These are phyloP conservation scores for Acronicta aceris DNA, from an alignment of 2,888 invertebrate species.

Conservation along the genomic window DNA sequence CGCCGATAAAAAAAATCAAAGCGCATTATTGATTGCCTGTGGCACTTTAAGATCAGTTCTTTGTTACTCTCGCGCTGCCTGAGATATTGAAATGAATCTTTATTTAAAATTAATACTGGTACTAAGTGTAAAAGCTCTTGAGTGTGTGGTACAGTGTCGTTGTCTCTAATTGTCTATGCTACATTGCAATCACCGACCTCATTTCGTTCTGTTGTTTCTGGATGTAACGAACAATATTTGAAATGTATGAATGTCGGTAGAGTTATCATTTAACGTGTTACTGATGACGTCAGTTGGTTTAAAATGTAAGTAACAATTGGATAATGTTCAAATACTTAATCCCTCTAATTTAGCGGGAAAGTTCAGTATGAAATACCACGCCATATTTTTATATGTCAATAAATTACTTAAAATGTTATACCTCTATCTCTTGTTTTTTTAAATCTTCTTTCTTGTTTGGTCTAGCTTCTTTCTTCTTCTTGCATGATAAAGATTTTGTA, in stretches of 20 bases:
- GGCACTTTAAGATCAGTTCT: conserved; percentile 83
- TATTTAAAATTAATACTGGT: conserved; percentile 65
- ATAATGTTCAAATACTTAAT: too few species aligned
- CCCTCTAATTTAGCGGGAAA: too few species aligned
- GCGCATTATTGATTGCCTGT: conserved; percentile 72
- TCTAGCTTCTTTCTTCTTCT: conserved; percentile 9
- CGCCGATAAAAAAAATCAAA: conserved; percentile 68
- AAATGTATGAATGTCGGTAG: conserved; percentile 26
- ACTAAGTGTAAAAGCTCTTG: conserved; percentile 82
- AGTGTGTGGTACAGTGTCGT: conserved; percentile 84
- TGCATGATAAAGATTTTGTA: conserved; percentile 9
- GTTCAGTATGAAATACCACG: too few species aligned
- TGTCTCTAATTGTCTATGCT: conserved; percentile 82
- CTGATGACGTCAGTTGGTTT: background rate
- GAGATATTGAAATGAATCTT: conserved; percentile 42
- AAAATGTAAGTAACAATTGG: background rate
- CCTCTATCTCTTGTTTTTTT: conserved; percentile 6
- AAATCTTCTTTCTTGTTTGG: conserved; percentile 11
- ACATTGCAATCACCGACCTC: conserved; percentile 47
- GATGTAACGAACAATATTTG: conserved; percentile 33
- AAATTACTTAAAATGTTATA: background rate
- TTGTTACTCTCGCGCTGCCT: conserved; percentile 68
- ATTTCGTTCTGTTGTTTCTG: conserved; percentile 31
- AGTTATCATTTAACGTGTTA: conserved; percentile 29
- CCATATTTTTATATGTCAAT: too few species aligned